phyloP scores from a whole-genome alignment of 2,797 vertebrate genomes.

The Peromyscus attwateri region DNA sequence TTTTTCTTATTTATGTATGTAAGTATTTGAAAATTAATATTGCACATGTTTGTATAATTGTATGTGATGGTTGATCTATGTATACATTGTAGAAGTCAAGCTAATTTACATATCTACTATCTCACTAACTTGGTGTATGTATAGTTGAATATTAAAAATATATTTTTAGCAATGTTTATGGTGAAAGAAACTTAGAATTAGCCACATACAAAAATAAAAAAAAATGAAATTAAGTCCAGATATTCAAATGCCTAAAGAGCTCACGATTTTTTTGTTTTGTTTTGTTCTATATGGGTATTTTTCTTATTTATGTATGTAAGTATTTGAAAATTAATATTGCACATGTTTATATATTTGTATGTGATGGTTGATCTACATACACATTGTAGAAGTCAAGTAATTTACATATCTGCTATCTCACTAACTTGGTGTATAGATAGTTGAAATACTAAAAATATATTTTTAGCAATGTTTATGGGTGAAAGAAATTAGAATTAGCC shows the following conservation, averaged over 20 bases:
- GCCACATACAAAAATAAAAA: background rate
- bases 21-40: background rate
- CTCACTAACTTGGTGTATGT: background rate
- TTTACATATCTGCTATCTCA: background rate
- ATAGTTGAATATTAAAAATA: background rate
- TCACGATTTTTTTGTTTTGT: background rate
- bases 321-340: background rate
- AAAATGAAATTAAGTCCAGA: background rate
- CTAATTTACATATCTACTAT: background rate
- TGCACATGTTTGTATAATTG: background rate
- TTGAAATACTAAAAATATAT: background rate
- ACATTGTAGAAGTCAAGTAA: background rate
- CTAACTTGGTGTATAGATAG: background rate
- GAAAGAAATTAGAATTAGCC: background rate
- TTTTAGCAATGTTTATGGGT: background rate
- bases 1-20: background rate
- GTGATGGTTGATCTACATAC: background rate
- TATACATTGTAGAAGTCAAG: background rate
- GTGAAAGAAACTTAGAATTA: too few relatives aligned
- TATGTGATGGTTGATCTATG: background rate
- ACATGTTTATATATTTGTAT: background rate
- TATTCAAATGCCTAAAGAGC: background rate
- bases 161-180: background rate
- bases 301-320: background rate
- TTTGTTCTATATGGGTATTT: conserved; percentile 14